Conservation (phyloP, 2,888 invertebrate genomes). For the Himalopsyche japonica region DNA sequence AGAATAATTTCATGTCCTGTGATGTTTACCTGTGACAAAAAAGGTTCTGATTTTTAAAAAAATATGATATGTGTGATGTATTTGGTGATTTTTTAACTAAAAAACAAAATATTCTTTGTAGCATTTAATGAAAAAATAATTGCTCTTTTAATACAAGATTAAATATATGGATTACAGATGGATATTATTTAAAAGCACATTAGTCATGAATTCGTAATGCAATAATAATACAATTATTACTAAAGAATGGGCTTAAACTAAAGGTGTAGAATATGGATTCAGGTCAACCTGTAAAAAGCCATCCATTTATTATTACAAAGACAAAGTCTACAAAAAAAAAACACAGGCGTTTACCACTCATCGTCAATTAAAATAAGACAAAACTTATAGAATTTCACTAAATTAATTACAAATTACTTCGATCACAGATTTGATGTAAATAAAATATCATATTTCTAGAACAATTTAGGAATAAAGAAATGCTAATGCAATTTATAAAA, state of each 20-base stretch:
- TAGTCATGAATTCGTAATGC: background rate
- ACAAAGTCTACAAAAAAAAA: background rate
- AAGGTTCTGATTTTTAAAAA: no score
- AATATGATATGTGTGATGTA: no score
- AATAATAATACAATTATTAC: background rate
- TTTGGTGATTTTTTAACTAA: background rate
- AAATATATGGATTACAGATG: background rate
- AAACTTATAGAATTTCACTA: background rate
- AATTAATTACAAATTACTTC: conserved; percentile 15
- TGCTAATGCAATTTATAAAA: conserved; percentile 22
- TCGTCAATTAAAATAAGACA: background rate
- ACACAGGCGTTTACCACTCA: background rate
- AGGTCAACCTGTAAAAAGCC: background rate
- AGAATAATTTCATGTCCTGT: no score
- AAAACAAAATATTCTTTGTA: background rate
- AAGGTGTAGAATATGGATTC: background rate
- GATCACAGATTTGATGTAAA: conserved; percentile 30
- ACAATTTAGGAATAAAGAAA: conserved; percentile 16
- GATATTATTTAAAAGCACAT: background rate
- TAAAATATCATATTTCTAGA: conserved; percentile 11
- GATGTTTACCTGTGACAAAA: no score
- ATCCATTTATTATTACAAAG: background rate
- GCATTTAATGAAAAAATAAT: background rate
- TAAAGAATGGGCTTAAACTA: background rate
- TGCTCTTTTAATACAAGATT: background rate